Base-by-base conservation (phyloP, 2,797 vertebrate genomes). In the Philypnodon macrostomus region DNA sequence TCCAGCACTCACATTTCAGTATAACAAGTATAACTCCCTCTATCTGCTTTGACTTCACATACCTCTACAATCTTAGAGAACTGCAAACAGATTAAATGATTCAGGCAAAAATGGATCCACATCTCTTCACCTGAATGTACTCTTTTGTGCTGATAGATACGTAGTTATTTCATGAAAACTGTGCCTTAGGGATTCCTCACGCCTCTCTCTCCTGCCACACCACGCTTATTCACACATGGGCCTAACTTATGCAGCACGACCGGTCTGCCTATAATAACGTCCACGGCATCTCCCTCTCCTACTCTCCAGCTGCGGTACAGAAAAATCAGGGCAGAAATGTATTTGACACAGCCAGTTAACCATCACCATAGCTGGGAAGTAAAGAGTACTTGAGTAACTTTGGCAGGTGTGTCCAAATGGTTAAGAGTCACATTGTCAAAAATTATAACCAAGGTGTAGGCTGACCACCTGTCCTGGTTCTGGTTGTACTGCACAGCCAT, bases 181-280 rank as follows among this genome's bases (percentile, higher is more conserved):
- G 55, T 51, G 53, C 45, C 11, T 0, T 14, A 59, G 37, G 75
- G 45, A 70, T 71, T 65, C 47, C 50, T 69, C 57, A 46, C 13
- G 16, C 68, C 60, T 77, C 60, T 72, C 57, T 74, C 49, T 67
- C 50, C 54, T 68, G 41, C 1, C 58, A 56, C 71, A 51, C 35
- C 16, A 34, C 70, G 53, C 59, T 70, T 77, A 57, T 77, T 77
- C 79, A 81, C 80, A 80, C 73, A 87, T 69, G 55, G 75, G 80
- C 70, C 81, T 87, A 81, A 89, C 87, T 87, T 85, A 85, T 87
- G 84, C 80, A 85, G 80, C 78, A 75, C 67, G 81, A 79, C 85
- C 72, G 81, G 79, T 81, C 79, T 79, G 79, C 52, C 55, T 81
- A 70, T 67, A 76, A 79, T 80, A 12, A 32, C 9, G 65, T 74